Base-by-base conservation (phyloP, 2,113 vertebrate genomes). In the Sebastes fasciatus region DNA sequence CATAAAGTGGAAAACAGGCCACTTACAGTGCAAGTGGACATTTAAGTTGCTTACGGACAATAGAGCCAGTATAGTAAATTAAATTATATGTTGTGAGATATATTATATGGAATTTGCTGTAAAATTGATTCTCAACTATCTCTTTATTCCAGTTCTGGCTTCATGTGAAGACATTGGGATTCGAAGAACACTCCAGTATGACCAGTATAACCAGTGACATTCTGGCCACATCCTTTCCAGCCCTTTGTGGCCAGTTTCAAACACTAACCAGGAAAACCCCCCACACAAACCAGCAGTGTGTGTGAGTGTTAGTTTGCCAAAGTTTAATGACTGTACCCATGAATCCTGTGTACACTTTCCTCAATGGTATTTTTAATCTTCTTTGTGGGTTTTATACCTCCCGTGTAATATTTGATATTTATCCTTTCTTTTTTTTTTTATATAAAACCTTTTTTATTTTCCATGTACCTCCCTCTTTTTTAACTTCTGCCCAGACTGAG, bases 101-200 rank as follows among this genome's bases (percentile, higher is more conserved):
- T 19, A n/a, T 6, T 21, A 2, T 42, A 6, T 60, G 1, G 0
- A 69, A 19, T 43, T 17, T 19, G 6, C 21, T 51, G 43, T 40
- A 0, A 19, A 40, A 46, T 43, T 12, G 19, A 64, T 51, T 40
- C 55, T 16, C 51, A 34, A 6, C 51, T 16, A 4, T 8, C 4
- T 26, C 10, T 23, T 63, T 87, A 45, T 70, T 79, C 60, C 86
- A 96, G 95, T 60, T 95, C 95, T 49, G 94, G 95, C 71, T 95
- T 95, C 91, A 94, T 96, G 95, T 96, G 93, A 95, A 90, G 85
- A 88, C 55, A 4, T 34, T 49, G 7, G 48, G 57, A 74, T 64
- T 57, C 23, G 65, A 79, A 67, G 46, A 8, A 9, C 74, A 16
- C 54, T 74, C 65, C 74, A 74, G 21, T 67, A 57, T 26, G 64